These are phyloP conservation scores for Heliocidaris tuberculata DNA, from an alignment of 35 echinoderm and acorn worm species.

Conservation along the genomic window DNA sequence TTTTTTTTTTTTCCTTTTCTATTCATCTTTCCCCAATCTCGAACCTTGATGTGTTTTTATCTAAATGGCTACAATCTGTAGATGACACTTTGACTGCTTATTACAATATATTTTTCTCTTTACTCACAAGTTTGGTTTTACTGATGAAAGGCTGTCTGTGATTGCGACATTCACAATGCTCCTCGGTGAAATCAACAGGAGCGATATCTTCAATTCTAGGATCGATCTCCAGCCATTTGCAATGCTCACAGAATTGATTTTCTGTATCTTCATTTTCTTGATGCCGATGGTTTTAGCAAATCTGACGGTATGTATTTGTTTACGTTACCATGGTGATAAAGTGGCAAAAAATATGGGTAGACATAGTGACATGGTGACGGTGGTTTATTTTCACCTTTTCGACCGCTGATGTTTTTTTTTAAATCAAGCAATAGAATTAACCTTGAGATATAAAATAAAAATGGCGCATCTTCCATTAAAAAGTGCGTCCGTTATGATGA, in stretches of 20 bases:
- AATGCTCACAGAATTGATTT: neutral
- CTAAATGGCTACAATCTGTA: neutral
- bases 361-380: neutral
- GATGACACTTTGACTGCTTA: neutral
- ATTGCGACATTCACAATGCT: constrained; percentile 59
- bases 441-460: neutral
- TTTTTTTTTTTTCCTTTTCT: too few species aligned
- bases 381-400: neutral
- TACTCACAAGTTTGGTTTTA: constrained; percentile 25
- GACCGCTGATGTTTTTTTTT: neutral
- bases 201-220: constrained; percentile 40
- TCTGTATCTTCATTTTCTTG: constrained; percentile 56
- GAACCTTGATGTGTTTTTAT: neutral
- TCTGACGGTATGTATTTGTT: constrained; percentile 52
- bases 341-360: neutral
- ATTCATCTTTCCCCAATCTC: neutral
- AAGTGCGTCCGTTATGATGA: neutral
- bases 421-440: neutral
- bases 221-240: constrained; percentile 21
- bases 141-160: neutral
- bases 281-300: constrained; percentile 65
- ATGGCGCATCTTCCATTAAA: neutral
- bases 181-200: constrained; percentile 56
- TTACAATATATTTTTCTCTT: neutral
- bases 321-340: neutral